A percentile compares a stretch with the other conserved stretches of the same genome.
Conservation (phyloP, 1,140 invertebrate genomes). For the Lerema accius region DNA sequence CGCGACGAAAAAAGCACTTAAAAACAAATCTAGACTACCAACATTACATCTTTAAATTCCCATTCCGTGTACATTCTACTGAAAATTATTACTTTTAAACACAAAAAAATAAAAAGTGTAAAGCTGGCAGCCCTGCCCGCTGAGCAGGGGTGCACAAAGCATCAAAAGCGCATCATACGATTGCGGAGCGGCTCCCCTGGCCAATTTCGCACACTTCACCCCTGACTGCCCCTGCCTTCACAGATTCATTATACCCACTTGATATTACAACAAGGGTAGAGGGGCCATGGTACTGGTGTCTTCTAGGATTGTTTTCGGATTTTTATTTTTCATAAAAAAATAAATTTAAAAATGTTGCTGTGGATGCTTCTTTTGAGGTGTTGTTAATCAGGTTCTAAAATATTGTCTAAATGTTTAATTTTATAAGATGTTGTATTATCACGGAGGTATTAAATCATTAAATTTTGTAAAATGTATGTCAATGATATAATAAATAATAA, state of each 20-base stretch:
- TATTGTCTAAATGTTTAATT: too few species aligned
- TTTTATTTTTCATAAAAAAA: too few species aligned
- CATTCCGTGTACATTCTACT: not conserved
- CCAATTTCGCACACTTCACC: constrained; percentile 23
- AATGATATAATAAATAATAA: too few species aligned
- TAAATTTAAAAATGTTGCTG: too few species aligned
- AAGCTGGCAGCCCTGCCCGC: constrained; percentile 48
- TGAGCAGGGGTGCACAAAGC: constrained; percentile 38
- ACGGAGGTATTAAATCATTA: too few species aligned
- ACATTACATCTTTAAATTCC: not conserved
- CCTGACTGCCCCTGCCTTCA: not conserved
- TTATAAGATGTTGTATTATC: too few species aligned
- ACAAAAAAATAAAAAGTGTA: not conserved
- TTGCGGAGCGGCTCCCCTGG: constrained; percentile 46
- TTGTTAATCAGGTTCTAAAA: too few species aligned
- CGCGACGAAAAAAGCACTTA: not conserved
- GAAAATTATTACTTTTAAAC: not conserved
- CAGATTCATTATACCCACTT: constrained; percentile 36
- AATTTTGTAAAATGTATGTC: too few species aligned
- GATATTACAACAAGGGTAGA: constrained; percentile 18
- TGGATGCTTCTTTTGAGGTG: too few species aligned
- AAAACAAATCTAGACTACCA: too few species aligned
- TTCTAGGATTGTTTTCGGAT: not conserved
- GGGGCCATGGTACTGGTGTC: not conserved
- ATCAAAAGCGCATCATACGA: constrained; percentile 69